A percentile compares a stretch with the other conserved stretches of the same genome.
These are phyloP conservation scores for Trypoxylon attenuatum DNA, from an alignment of 2,888 invertebrate genomes.

Conservation along the genomic window DNA sequence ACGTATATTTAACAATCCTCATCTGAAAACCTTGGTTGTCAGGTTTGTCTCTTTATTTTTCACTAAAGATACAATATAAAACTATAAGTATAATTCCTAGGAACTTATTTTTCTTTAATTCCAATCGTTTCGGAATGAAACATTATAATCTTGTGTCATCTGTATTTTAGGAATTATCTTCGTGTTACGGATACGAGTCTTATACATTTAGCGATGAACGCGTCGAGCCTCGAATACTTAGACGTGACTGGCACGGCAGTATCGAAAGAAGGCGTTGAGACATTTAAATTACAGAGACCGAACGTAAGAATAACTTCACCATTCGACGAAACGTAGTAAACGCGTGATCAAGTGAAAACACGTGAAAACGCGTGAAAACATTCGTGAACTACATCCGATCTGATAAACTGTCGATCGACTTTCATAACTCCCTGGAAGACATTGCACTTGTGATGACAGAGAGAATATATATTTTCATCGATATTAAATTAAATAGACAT, in stretches of 20 bases:
- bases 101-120: neutral
- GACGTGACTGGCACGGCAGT: slow-evolving; percentile 83
- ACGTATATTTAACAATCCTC: slow-evolving; percentile 66
- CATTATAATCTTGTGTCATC: too few species aligned
- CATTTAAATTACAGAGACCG: slow-evolving; percentile 78
- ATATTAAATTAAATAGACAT: neutral
- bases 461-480: neutral
- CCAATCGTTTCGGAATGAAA: neutral
- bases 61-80: too few species aligned
- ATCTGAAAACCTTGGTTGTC: slow-evolving; percentile 69
- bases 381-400: too few species aligned
- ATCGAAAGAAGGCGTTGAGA: slow-evolving; percentile 78
- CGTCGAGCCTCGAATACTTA: slow-evolving; percentile 77
- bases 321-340: slow-evolving; percentile 60
- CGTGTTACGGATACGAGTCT: slow-evolving; percentile 80
- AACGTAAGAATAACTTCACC: slow-evolving; percentile 73
- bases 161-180: slow-evolving; percentile 77
- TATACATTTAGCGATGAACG: slow-evolving; percentile 78
- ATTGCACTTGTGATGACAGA: slow-evolving; percentile 1
- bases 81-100: neutral
- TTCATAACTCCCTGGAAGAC: slow-evolving; percentile 3
- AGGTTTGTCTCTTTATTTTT: slow-evolving; percentile 64
- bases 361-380: too few species aligned
- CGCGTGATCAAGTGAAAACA: too few species aligned
- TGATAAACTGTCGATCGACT: neutral